A percentile compares a stretch with the other conserved stretches of the same genome.
These are phyloP conservation scores for Excalfactoria chinensis DNA, from an alignment of 2,113 vertebrate genomes.

Conservation along the genomic window DNA sequence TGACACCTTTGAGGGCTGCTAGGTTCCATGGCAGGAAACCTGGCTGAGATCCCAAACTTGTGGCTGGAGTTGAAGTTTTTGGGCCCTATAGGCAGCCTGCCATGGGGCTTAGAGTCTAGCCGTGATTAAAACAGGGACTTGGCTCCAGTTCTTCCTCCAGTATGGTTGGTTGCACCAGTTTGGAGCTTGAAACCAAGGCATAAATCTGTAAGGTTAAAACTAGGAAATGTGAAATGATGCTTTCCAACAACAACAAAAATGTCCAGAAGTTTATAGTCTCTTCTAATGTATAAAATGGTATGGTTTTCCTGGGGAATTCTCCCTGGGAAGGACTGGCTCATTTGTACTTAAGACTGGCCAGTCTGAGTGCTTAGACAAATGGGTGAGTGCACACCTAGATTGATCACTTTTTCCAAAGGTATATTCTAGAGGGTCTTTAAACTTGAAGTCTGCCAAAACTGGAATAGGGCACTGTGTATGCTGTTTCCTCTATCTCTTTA, in stretches of 20 bases:
- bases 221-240: not conserved
- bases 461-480: not conserved
- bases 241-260: conserved; percentile 36
- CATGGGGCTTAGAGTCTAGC: not conserved
- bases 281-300: not conserved
- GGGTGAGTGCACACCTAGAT: not conserved
- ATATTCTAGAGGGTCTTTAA: not conserved
- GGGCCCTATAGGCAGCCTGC: not conserved
- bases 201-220: not conserved
- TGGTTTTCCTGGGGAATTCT: not conserved
- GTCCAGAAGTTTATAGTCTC: not conserved
- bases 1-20: not conserved
- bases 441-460: not conserved
- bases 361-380: not conserved
- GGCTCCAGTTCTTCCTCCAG: not conserved
- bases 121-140: not conserved
- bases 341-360: not conserved
- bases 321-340: not conserved
- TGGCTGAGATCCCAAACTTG: not conserved
- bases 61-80: not conserved
- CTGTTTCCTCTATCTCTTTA: not conserved
- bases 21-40: not conserved
- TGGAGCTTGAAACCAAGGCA: conserved; percentile 6
- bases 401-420: not conserved
- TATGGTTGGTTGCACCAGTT: conserved; percentile 16